phyloP scores from a whole-genome alignment of 1,140 invertebrate species.

The Carcinoscorpius rotundicauda region DNA sequence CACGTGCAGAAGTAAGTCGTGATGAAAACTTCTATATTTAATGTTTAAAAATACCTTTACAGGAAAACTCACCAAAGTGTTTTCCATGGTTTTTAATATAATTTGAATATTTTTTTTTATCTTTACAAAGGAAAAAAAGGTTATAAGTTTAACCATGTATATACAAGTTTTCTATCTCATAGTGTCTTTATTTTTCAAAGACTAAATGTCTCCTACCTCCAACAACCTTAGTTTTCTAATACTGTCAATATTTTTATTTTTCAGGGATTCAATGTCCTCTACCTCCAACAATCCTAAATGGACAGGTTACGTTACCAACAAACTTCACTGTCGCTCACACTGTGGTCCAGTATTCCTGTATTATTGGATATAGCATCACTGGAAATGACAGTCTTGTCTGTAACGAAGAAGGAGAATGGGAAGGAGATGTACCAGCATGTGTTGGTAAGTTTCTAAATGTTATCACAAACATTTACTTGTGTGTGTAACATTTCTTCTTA shows the following conservation, averaged over 20 bases:
- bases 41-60: neutral
- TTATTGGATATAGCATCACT: slow-evolving; percentile 46
- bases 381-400: slow-evolving; percentile 53
- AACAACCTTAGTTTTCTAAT: too few species aligned
- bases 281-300: slow-evolving; percentile 56
- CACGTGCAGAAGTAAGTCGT: slow-evolving; percentile 56
- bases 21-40: neutral
- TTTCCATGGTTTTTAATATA: neutral
- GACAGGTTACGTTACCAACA: slow-evolving; percentile 46
- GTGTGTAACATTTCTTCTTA: too few species aligned
- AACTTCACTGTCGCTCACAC: slow-evolving; percentile 54
- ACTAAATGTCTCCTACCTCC: too few species aligned
- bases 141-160: too few species aligned
- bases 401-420: slow-evolving; percentile 60
- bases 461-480: too few species aligned
- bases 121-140: too few species aligned
- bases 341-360: slow-evolving; percentile 62
- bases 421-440: slow-evolving; percentile 48
- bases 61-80: neutral
- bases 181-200: too few species aligned
- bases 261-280: slow-evolving; percentile 61
- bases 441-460: neutral
- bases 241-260: neutral
- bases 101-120: slow-evolving; percentile 4
- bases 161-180: too few species aligned